phyloP scores from a whole-genome alignment of 2,113 vertebrate species.

The Cinclus mexicanus region DNA sequence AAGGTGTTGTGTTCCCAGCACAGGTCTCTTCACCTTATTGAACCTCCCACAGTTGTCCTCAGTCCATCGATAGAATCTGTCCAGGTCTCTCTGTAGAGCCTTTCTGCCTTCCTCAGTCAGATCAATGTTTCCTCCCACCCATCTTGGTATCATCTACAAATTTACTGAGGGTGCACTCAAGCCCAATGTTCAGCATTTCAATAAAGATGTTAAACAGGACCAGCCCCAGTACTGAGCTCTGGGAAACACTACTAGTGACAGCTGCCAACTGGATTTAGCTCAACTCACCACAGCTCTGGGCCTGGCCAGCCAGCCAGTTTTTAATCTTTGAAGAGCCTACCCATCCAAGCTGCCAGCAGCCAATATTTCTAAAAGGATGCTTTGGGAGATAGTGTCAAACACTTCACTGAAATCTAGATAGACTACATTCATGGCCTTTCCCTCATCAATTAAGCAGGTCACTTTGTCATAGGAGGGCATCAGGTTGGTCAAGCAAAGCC shows the following conservation, averaged over 20 bases:
- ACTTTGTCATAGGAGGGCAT: not conserved
- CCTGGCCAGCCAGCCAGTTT: fast-evolving
- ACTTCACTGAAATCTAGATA: not conserved
- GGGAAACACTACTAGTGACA: fast-evolving
- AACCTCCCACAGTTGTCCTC: not conserved
- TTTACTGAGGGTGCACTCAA: not conserved
- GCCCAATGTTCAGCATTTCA: not conserved
- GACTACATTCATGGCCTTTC: not conserved
- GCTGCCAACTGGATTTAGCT: not conserved
- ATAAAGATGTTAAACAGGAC: not conserved
- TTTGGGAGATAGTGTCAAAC: not conserved
- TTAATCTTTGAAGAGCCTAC: not conserved
- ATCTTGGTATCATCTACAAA: not conserved
- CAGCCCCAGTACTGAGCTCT: no score
- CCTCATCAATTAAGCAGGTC: not conserved
- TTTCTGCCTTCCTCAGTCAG: not conserved
- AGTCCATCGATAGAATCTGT: not conserved
- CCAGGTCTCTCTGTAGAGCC: not conserved
- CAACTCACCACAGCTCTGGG: not conserved
- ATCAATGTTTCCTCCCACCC: not conserved
- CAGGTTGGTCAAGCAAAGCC: not conserved
- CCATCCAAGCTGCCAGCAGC: not conserved
- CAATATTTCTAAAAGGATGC: not conserved
- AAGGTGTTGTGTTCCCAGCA: not conserved
- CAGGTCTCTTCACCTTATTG: not conserved